Base-by-base conservation (phyloP, 1,140 invertebrate genomes). In the Drosophila watanabei region DNA sequence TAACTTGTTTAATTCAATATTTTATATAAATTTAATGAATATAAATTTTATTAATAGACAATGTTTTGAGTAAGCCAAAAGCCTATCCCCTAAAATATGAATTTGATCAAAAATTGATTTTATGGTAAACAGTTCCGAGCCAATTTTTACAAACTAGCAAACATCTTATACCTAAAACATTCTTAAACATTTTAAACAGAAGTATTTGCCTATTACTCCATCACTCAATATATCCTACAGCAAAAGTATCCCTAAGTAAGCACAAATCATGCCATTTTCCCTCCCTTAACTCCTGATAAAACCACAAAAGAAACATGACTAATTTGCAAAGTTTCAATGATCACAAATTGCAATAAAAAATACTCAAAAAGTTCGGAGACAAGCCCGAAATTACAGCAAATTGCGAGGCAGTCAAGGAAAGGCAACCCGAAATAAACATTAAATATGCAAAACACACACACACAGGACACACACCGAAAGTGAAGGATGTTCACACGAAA, bases 241-340 rank as follows among this genome's bases (percentile, higher is more conserved):
- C 11, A 14, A 9, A 20, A 16, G 11, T 56, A 20, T n/a, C 1
- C 24, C 7, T 56, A 16, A 4, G 0, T 3, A 33, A 28, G 1
- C 46, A 28, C 9, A 43, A 49, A 45, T 5, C 24, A 0, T 5
- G 5, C 20, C 41, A 4, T 24, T 10, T 14, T 6, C 2, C 2
- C 5, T 20, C 20, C 30, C 8, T 10, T 30, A 39, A 39, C 33
- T 9, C 8, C 14, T n/a, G 5, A 0, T 30, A 39, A 72, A 43
- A 37, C 32, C 54, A 6, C 14, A 61, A 46, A 24, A 60, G 33
- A 65, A 72, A 58, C 49, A 78, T 70, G 57, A 32, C 39, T 28
- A 80, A 72, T 80, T 73, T 24, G 20, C 49, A 80, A 80, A 85
- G 60, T 83, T 85, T 63, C 41, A 84, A 84, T 75, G 71, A 58